phyloP scores from a whole-genome alignment of 1,140 invertebrate species.

The Cephus cinctus region DNA sequence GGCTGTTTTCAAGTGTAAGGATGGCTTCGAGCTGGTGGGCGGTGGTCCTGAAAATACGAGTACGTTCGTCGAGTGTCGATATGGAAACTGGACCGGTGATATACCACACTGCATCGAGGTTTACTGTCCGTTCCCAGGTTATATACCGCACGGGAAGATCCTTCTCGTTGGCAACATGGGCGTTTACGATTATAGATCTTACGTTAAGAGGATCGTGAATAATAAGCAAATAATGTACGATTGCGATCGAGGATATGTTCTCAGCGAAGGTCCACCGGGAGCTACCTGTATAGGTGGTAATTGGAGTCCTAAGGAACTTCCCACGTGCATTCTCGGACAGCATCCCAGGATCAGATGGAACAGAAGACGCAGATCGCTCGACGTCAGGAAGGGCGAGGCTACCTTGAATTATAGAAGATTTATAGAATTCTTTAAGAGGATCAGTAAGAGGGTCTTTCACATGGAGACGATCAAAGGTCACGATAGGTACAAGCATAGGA shows the following conservation, averaged over 20 bases:
- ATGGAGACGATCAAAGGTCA: slow-evolving; percentile 47
- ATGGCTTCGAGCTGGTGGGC: slow-evolving; percentile 77
- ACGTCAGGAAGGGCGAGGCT: slow-evolving; percentile 26
- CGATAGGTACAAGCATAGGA: slow-evolving; percentile 23
- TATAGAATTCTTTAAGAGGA: slow-evolving; percentile 51
- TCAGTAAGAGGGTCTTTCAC: slow-evolving; percentile 50
- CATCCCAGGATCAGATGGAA: slow-evolving; percentile 81
- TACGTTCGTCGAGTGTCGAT: slow-evolving; percentile 77
- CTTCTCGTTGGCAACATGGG: slow-evolving; percentile 96
- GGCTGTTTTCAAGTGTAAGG: slow-evolving; percentile 88
- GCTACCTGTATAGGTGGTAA: slow-evolving; percentile 88
- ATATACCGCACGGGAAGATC: slow-evolving; percentile 87
- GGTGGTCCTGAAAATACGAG: slow-evolving; percentile 57
- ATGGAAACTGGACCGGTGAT: slow-evolving; percentile 90
- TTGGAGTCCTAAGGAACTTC: slow-evolving; percentile 80
- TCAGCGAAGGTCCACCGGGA: slow-evolving; percentile 85
- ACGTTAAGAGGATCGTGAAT: slow-evolving; percentile 86
- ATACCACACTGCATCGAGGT: slow-evolving; percentile 86
- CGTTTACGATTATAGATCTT: slow-evolving; percentile 94
- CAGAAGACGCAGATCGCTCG: slow-evolving; percentile 63
- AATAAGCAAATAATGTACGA: slow-evolving; percentile 97
- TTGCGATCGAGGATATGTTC: slow-evolving; percentile 86
- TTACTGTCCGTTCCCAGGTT: slow-evolving; percentile 92
- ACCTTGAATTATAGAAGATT: slow-evolving; percentile 38
- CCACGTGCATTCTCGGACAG: slow-evolving; percentile 75